A percentile compares a stretch with the other conserved stretches of the same genome.
Conservation (phyloP, 2,888 invertebrate genomes). For the Heliconius cydno region DNA sequence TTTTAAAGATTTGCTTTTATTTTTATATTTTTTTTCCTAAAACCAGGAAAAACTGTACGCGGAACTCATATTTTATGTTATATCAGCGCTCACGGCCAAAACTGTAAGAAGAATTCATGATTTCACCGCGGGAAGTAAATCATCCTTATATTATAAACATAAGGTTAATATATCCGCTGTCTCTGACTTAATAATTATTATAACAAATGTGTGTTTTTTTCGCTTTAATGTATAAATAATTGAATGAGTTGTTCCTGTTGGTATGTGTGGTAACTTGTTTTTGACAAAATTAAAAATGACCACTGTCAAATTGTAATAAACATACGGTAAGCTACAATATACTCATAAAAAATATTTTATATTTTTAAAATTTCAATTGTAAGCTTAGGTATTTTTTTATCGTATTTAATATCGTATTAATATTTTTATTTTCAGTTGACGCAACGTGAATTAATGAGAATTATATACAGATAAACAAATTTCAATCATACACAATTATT, state of each 20-base stretch:
- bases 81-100: slow-evolving; percentile 45
- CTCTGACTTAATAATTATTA: slow-evolving; percentile 49
- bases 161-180: slow-evolving; percentile 48
- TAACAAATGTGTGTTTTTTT: slow-evolving; percentile 37
- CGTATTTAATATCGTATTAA: too few species aligned
- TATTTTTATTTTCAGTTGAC: too few species aligned
- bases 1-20: slow-evolving; percentile 5
- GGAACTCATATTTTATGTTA: slow-evolving; percentile 50
- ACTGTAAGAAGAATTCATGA: slow-evolving; percentile 47
- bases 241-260: slow-evolving; percentile 10
- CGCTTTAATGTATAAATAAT: slow-evolving; percentile 29
- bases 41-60: slow-evolving; percentile 44
- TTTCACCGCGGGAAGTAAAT: slow-evolving; percentile 51
- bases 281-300: not conserved
- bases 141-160: slow-evolving; percentile 52
- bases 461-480: too few species aligned
- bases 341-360: not conserved
- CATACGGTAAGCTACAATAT: not conserved
- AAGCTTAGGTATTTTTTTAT: not conserved
- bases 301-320: not conserved
- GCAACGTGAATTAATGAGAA: too few species aligned
- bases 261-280: not conserved
- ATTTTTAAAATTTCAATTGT: not conserved
- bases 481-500: too few species aligned
- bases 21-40: slow-evolving; percentile 13